Base-by-base conservation (phyloP, 2,797 vertebrate species). In the Hirundo rustica region DNA sequence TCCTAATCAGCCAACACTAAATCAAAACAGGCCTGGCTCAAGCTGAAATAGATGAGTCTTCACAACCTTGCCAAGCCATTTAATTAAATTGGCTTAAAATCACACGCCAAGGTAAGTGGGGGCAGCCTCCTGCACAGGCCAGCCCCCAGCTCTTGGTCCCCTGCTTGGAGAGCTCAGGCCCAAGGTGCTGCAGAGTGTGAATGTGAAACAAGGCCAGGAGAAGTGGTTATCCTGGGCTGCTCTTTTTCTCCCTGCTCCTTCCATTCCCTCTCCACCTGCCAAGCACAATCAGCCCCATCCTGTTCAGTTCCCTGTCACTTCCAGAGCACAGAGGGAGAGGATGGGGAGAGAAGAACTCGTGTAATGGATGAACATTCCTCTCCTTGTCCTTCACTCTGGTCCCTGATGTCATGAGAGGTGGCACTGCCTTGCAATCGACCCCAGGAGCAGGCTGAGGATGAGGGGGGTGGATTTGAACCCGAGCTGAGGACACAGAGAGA, bases 1-100 rank as follows among this genome's bases (percentile, higher is more conserved):
- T 89, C 96, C 91, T 91, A 73, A 95, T 92, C 89, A 82, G 80
- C 64, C 83, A 47, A 27, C 1, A 14, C 67, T 89, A 85, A 95
- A 79, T 53, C 71, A 77, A 82, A 97, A 76, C 92, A 94, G 78
- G 65, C 67, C 91, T 85, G 86, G 86, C 73, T 95, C 53, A 20
- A 67, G 65, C 71, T 61, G 88, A 71, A 92, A 82, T 54, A 74
- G 86, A 84, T 53, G 86, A 92, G 61, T 53, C 75, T 71, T 79
- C 1, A 0, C 51, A 84, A 71, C 88, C 81, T 89, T 85, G 50
- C 86, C 84, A 84, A 91, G 77, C 45, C 20, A 44, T 90, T 93
- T 95, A 94, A 95, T 93, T 85, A 82, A 91, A 93, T 74, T 90
- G 93, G 90, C 86, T 92, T 57, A 42, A 92, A 92, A 92, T 92